Percentiles rank a stretch among this genome's conserved stretches.
phyloP scores from a whole-genome alignment of 30 jellyfish, hydroid and myxozoan species.

The Sanderia malayensis region DNA sequence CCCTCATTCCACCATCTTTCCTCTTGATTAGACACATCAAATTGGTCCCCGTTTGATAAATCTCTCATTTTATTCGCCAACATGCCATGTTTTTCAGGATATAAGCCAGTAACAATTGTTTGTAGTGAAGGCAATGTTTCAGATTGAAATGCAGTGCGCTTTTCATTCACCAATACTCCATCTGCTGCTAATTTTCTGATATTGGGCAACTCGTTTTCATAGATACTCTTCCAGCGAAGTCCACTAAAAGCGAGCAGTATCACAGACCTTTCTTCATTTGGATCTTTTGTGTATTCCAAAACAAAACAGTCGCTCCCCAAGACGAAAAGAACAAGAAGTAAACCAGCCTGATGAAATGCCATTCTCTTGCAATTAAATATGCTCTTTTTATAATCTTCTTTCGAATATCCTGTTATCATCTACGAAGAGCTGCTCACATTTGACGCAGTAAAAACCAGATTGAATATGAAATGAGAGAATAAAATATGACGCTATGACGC shows the following conservation, averaged over 20 bases:
- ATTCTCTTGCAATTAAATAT: too few relatives aligned
- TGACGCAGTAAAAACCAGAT: too few relatives aligned
- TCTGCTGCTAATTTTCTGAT: constrained; percentile 44
- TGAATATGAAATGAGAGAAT: too few relatives aligned
- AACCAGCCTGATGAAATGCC: not conserved
- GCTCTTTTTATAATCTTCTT: too few relatives aligned
- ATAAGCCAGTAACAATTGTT: constrained; percentile 83
- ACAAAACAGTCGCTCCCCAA: constrained; percentile 15
- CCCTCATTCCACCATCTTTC: constrained; percentile 86
- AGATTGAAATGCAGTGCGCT: constrained; percentile 78
- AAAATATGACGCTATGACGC: not conserved
- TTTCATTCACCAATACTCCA: constrained; percentile 72
- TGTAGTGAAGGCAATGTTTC: constrained; percentile 85
- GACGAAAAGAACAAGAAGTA: not conserved
- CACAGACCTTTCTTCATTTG: constrained; percentile 67
- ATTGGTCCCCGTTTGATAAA: constrained; percentile 36
- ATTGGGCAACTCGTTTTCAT: constrained; percentile 43
- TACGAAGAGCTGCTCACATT: too few relatives aligned
- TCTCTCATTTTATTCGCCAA: constrained; percentile 77
- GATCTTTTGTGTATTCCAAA: constrained; percentile 55
- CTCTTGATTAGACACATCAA: constrained; percentile 59
- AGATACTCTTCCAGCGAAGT: constrained; percentile 59
- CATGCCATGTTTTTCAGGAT: constrained; percentile 95
- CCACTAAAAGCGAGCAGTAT: constrained; percentile 90
- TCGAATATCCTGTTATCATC: too few relatives aligned